A percentile compares a stretch with the other conserved stretches of the same genome.
These are phyloP conservation scores for Platorchestia sp. DNA, from an alignment of 1,140 invertebrate genomes.

Conservation along the genomic window DNA sequence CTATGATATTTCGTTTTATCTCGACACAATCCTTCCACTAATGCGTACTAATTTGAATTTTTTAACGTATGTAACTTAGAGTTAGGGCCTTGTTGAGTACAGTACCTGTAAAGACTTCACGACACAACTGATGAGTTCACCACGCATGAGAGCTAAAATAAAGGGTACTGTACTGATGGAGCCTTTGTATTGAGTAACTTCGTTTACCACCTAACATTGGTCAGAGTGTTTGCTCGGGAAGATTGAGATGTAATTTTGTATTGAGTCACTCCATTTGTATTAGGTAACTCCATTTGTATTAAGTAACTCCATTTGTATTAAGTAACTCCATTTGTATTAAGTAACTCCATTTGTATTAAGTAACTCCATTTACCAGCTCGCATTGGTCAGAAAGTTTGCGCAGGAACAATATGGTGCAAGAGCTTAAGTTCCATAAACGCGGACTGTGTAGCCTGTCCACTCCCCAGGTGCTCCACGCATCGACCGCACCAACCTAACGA, in stretches of 20 bases:
- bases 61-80: too few species aligned
- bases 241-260: too few species aligned
- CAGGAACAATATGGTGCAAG: too few species aligned
- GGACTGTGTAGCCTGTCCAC: not conserved
- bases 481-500: constrained; percentile 90
- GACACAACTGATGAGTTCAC: not conserved
- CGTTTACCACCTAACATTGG: not conserved
- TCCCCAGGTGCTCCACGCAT: constrained; percentile 89
- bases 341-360: too few species aligned
- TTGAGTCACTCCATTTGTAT: too few species aligned
- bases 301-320: too few species aligned
- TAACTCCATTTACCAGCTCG: too few species aligned
- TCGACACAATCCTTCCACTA: not conserved
- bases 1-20: not conserved
- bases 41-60: not conserved
- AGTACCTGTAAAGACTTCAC: not conserved
- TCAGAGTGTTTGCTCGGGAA: not conserved
- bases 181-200: not conserved
- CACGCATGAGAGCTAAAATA: not conserved
- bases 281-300: too few species aligned
- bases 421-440: too few species aligned
- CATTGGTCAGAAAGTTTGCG: too few species aligned
- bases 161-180: not conserved
- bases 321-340: too few species aligned
- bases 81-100: not conserved